These are phyloP conservation scores for Gari tellinella DNA, from an alignment of 2,888 invertebrate genomes.

Conservation along the genomic window DNA sequence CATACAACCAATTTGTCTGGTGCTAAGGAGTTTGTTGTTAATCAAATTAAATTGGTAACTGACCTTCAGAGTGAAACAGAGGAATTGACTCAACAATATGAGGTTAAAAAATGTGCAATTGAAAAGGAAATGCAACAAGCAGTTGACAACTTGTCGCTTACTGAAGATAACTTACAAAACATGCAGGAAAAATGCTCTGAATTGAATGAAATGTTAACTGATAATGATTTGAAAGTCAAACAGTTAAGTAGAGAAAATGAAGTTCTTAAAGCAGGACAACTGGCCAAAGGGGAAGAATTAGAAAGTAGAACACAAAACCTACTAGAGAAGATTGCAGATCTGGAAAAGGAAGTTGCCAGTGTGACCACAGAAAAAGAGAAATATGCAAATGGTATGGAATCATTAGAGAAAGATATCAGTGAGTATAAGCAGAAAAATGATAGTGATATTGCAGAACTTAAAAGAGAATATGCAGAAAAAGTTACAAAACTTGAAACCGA, in stretches of 20 bases:
- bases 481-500: too few species aligned
- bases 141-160: too few species aligned
- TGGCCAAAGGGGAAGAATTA: constrained; percentile 84
- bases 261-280: constrained; percentile 77
- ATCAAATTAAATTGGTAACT: not conserved
- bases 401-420: not conserved
- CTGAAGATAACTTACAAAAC: too few species aligned
- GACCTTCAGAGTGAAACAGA: not conserved
- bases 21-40: constrained; percentile 1
- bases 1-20: not conserved
- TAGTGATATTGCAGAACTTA: not conserved
- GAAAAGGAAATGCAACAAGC: too few species aligned
- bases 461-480: not conserved
- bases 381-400: constrained; percentile 11
- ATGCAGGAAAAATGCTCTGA: constrained; percentile 23
- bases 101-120: constrained; percentile 8
- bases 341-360: constrained; percentile 66
- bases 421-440: not conserved
- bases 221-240: constrained; percentile 53
- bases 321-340: constrained; percentile 72
- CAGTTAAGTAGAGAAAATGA: constrained; percentile 87
- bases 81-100: constrained; percentile 30
- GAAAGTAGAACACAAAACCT: constrained; percentile 72
- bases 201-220: constrained; percentile 6
- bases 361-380: constrained; percentile 29